Conservation (phyloP, 2,797 vertebrate species). For the Peromyscus eremicus region DNA sequence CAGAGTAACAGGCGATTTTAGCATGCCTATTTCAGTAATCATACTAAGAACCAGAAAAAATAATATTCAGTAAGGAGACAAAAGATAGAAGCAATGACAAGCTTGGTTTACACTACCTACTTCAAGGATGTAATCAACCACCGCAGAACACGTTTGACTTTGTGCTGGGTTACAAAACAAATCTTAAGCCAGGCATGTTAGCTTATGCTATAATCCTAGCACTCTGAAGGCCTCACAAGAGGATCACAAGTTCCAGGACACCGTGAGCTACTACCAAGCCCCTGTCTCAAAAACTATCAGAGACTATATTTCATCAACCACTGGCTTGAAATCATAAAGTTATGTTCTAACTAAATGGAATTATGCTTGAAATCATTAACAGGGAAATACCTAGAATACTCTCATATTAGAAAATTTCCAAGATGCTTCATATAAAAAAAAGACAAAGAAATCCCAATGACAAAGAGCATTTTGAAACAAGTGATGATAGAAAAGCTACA, state of each 20-base stretch:
- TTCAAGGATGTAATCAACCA: neutral
- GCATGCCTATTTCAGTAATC: neutral
- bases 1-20: neutral
- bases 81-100: conserved; percentile 1
- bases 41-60: conserved; percentile 10
- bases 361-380: neutral
- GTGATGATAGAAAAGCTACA: neutral
- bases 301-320: neutral
- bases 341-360: conserved; percentile 10
- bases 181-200: neutral
- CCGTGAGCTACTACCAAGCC: neutral
- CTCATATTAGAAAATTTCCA: conserved; percentile 5
- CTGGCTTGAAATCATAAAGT: neutral
- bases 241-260: neutral
- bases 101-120: neutral
- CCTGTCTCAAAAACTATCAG: neutral
- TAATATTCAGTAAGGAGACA: neutral
- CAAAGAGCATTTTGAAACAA: conserved; percentile 9
- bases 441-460: neutral
- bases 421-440: neutral
- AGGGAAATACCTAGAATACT: neutral
- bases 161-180: neutral
- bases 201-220: neutral
- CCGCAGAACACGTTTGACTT: neutral
- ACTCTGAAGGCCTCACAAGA: neutral